These are phyloP conservation scores for Anoplolepis gracilipes DNA, from an alignment of 1,140 invertebrate genomes.

Conservation along the genomic window DNA sequence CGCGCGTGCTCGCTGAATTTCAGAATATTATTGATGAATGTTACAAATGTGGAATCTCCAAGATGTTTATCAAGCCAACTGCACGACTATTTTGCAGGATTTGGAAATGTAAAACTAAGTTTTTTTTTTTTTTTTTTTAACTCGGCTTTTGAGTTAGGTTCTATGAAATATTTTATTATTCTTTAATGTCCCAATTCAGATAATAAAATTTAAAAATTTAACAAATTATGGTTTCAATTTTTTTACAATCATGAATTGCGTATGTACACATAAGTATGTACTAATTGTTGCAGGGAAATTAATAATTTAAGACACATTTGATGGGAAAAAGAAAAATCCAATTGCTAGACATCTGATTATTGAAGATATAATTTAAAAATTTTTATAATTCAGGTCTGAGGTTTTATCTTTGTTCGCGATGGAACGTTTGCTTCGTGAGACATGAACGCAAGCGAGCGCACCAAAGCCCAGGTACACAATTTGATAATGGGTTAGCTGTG, in stretches of 20 bases:
- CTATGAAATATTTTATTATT: neutral
- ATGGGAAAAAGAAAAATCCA: neutral
- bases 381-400: neutral
- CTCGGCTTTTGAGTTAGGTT: no score
- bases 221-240: neutral
- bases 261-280: neutral
- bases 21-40: slow-evolving; percentile 24
- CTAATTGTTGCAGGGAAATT: neutral
- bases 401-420: neutral
- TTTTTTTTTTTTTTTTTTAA: neutral
- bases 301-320: neutral
- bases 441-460: slow-evolving; percentile 74
- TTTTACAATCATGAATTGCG: neutral
- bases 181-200: neutral
- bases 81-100: neutral
- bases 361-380: neutral
- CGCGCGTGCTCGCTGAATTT: neutral
- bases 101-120: neutral
- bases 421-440: slow-evolving; percentile 65
- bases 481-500: slow-evolving; percentile 83
- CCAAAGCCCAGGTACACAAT: slow-evolving; percentile 79
- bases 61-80: neutral
- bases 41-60: neutral
- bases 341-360: neutral
- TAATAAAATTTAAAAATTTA: neutral